Conservation (phyloP, 2,888 invertebrate species). For the Allacma fusca region DNA sequence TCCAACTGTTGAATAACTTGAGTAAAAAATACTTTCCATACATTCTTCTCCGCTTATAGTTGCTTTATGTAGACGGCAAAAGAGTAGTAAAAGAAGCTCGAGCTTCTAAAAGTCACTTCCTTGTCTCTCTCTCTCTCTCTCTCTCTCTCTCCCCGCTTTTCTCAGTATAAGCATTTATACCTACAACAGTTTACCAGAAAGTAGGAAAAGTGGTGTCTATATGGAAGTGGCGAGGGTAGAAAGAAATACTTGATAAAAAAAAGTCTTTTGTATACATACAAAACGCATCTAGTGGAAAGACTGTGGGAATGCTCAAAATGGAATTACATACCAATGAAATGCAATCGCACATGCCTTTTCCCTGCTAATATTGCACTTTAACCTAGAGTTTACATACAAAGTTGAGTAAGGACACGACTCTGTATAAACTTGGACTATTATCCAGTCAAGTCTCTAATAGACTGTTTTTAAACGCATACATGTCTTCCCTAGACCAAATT, state of each 20-base stretch:
- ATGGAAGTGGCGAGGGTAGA: no score
- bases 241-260: no score
- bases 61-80: constrained; percentile 5
- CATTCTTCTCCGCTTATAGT: constrained; percentile 13
- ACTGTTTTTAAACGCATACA: no score
- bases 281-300: no score
- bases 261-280: no score
- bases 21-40: constrained; percentile 42
- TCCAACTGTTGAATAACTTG: constrained; percentile 48
- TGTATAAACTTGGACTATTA: background rate
- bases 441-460: background rate
- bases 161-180: no score
- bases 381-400: background rate
- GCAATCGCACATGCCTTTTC: background rate
- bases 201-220: no score
- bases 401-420: constrained; percentile 15
- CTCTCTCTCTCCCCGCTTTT: background rate
- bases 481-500: no score
- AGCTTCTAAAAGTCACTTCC: constrained; percentile 34
- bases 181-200: no score
- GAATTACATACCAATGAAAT: no score
- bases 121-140: constrained; percentile 8
- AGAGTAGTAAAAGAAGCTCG: constrained; percentile 1
- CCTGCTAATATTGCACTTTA: background rate
- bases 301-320: no score